These are phyloP conservation scores for Suncus etruscus DNA, from an alignment of 2,113 vertebrate genomes.

Conservation along the genomic window DNA sequence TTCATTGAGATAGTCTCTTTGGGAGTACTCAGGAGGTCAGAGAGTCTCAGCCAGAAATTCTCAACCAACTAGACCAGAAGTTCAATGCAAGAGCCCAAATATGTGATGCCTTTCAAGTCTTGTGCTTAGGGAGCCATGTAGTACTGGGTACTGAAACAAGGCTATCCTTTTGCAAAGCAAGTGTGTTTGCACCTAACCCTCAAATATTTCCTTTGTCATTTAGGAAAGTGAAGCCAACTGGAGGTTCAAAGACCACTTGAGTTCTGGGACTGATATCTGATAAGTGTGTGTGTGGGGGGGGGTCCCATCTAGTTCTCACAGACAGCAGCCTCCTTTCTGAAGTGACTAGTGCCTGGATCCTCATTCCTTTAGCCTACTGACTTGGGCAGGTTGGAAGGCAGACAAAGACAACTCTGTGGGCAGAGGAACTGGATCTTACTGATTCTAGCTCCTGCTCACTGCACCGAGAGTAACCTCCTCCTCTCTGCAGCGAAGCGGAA, in stretches of 20 bases:
- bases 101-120: no score
- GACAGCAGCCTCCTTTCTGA: neutral
- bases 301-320: no score
- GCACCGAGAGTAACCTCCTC: neutral
- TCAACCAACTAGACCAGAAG: no score
- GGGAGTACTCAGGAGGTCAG: neutral
- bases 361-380: neutral
- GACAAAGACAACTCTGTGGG: neutral
- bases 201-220: neutral
- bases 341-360: neutral
- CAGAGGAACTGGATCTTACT: no score
- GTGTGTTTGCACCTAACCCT: neutral
- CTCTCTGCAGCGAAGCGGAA: neutral
- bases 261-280: neutral
- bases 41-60: no score
- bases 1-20: neutral
- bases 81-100: no score
- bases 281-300: neutral
- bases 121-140: no score
- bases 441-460: rapidly evolving
- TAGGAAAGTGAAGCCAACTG: neutral
- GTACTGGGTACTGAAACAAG: no score
- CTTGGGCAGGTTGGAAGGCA: neutral
- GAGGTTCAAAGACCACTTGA: neutral
- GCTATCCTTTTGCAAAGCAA: neutral